These are phyloP conservation scores for Heteromormyrus szaboi DNA, from an alignment of 2,797 vertebrate species.

Conservation along the genomic window DNA sequence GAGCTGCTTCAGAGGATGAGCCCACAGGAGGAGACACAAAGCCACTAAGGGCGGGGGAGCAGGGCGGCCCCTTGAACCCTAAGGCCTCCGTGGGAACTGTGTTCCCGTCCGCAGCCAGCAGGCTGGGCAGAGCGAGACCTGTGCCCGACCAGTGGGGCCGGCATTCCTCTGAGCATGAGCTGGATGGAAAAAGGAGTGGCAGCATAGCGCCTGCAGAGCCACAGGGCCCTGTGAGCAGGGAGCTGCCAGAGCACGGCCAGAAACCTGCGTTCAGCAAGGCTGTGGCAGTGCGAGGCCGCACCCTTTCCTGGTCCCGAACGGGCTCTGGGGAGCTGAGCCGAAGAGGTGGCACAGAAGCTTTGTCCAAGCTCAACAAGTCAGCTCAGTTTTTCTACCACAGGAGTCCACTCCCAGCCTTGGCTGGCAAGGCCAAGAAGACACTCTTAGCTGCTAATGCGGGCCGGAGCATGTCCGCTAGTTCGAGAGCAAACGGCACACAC, in stretches of 20 bases:
- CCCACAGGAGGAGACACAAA: conserved; percentile 67
- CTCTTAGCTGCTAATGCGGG: conserved; percentile 50
- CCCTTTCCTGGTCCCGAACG: conserved; percentile 68
- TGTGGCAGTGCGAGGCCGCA: conserved; percentile 46
- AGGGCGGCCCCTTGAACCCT: conserved; percentile 44
- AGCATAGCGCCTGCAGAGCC: background rate
- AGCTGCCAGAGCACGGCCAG: background rate
- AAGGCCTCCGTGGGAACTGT: conserved; percentile 43
- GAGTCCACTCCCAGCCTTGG: conserved; percentile 61
- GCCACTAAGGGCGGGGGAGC: conserved; percentile 40
- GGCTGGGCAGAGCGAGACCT: conserved; percentile 43
- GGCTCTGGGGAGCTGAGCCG: conserved; percentile 39
- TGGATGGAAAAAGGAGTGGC: background rate
- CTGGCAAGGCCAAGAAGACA: conserved; percentile 64
- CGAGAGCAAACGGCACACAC: conserved; percentile 37
- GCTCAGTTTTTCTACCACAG: conserved; percentile 61
- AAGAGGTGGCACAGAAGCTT: conserved; percentile 32
- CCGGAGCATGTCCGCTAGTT: conserved; percentile 9
- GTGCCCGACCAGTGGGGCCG: background rate
- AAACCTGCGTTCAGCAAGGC: conserved; percentile 11
- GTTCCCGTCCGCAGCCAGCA: conserved; percentile 24
- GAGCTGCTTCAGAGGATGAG: conserved; percentile 69
- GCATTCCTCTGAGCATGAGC: background rate
- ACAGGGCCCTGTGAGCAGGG: background rate
- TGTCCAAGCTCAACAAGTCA: conserved; percentile 49